Conservation (phyloP, 2,113 vertebrate genomes). For the Apodemus speciosus region DNA sequence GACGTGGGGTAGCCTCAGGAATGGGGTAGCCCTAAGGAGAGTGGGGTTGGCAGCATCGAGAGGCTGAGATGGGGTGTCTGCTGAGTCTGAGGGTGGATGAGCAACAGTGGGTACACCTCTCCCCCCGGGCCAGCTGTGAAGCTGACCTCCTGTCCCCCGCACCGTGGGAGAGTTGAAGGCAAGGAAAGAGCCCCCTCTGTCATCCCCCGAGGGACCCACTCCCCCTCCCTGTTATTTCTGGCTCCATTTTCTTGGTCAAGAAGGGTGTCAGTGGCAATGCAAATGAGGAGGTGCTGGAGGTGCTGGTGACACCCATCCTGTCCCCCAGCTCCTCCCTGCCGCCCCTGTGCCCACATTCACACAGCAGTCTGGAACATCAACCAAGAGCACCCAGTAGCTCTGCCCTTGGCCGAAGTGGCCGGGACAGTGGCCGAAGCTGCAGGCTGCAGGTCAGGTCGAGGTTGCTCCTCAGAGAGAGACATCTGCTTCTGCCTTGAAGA, state of each 20-base stretch:
- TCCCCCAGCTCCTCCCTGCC: constrained; percentile 34
- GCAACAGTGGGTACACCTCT: background rate
- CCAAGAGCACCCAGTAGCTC: background rate
- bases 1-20: background rate
- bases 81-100: background rate
- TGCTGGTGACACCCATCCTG: constrained; percentile 82
- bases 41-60: background rate
- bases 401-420: background rate
- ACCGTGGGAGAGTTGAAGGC: constrained; percentile 48
- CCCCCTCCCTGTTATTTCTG: constrained; percentile 75
- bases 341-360: constrained; percentile 32
- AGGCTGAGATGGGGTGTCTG: background rate
- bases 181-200: constrained; percentile 49
- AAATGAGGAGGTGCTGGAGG: constrained; percentile 77
- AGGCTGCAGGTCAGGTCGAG: too few species aligned
- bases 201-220: constrained; percentile 57
- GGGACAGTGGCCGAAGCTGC: background rate
- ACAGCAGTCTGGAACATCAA: constrained; percentile 35
- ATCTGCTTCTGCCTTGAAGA: background rate
- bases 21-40: background rate
- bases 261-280: constrained; percentile 80
- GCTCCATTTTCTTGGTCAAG: constrained; percentile 80
- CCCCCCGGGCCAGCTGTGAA: background rate
- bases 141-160: constrained; percentile 33
- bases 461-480: background rate